A percentile compares a stretch with the other conserved stretches of the same genome.
These are phyloP conservation scores for Rhinichthys osculus DNA, from an alignment of 2,797 vertebrate genomes.

Conservation along the genomic window DNA sequence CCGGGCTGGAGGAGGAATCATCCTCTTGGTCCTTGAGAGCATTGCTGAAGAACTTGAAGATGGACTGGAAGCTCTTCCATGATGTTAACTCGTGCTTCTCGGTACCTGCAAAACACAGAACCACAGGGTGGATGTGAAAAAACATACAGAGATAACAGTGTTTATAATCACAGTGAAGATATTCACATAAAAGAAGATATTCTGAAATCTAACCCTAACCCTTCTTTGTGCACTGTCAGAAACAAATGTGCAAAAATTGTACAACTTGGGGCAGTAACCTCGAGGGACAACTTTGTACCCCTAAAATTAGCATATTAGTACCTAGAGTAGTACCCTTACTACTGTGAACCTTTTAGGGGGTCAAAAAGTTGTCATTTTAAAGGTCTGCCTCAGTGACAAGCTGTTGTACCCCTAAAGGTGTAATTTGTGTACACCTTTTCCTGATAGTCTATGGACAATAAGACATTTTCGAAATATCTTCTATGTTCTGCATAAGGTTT, in stretches of 20 bases:
- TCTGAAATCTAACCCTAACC: neutral
- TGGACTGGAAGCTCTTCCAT: constrained; percentile 93
- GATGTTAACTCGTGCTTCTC: constrained; percentile 96
- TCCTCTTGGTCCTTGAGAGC: constrained; percentile 75
- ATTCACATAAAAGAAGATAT: neutral
- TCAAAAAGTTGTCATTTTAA: neutral
- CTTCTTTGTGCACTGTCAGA: neutral
- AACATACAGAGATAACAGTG: neutral
- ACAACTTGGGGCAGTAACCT: neutral
- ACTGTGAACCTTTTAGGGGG: neutral
- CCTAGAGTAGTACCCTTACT: neutral
- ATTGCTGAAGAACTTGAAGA: constrained; percentile 90
- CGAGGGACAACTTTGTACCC: neutral
- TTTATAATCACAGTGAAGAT: neutral
- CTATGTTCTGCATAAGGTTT: neutral
- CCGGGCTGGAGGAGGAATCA: constrained; percentile 76
- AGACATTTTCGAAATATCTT: neutral
- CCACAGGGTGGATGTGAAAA: neutral
- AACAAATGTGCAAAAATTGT: neutral
- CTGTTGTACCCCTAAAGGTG: neutral
- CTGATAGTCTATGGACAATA: neutral
- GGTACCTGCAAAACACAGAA: constrained; percentile 80
- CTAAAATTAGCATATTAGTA: neutral
- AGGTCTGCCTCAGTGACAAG: too few relatives aligned
- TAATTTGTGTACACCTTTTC: neutral